Base-by-base conservation (phyloP, 2,113 vertebrate species). In the Erythrocercus mccallii region DNA sequence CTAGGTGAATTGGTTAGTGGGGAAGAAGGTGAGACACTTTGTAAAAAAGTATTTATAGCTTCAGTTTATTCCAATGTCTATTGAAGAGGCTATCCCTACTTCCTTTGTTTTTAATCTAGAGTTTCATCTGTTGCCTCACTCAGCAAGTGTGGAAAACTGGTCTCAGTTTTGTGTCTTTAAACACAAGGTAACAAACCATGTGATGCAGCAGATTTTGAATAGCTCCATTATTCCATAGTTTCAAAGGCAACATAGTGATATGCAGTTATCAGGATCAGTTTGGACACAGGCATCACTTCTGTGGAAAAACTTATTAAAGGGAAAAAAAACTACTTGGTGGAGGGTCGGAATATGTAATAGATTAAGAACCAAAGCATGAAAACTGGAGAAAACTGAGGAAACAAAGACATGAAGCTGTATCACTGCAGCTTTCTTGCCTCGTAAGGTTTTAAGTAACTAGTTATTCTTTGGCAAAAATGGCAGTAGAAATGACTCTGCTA, bases 1-100 rank as follows among this genome's bases (percentile, higher is more conserved):
- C 96, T 99, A 27, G 98, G 96, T 86, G 97, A 98, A 45, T 82
- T 99, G 23, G 97, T 98, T 95, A 99, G 99, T 86, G 99, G 99
- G 84, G 99, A 99, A 62, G 99, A 99, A 99, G 98, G 99, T 99
- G 90, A 98, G 97, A 69, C 40, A 38, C 23, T 74, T 86, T 58
- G 42, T 58, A 38, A 8, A 53, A 47, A 48, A 30, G 5, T 33
- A 45, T 84, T 77, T 85, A 33, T 51, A 88, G 9, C 21, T 79
- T 79, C 42, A n/a, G 4, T 82, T 82, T 72, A 60, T 88, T 65
- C 60, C 37, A n/a, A 33, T 90, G 9, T 6, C 0, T 64, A 14
- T 58, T 85, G 74, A 83, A 84, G 45, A 65, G 15, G 9, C 24
- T 79, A 38, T 25, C 5, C 21, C 12, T 60, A 16, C 42, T 66